Evolutionary conservation across 2,797 vertebrate genomes (phyloP).

Genomic region (Fringilla coelebs): DNA sequence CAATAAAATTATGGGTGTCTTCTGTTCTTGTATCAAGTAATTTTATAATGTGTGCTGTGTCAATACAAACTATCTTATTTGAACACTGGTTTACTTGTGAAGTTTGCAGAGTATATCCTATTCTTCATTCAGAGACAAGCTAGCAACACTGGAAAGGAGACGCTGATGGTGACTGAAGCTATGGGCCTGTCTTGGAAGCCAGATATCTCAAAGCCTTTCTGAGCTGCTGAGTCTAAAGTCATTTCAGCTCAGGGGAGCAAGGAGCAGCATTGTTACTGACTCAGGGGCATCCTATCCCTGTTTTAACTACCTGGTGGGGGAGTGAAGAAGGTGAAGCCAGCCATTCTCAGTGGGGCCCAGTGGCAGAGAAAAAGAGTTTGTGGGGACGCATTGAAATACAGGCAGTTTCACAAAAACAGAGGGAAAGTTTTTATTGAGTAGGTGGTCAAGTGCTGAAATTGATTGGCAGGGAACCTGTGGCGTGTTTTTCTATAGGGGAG

Average conservation of each 20-base stretch:
- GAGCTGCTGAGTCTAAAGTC: neutral
- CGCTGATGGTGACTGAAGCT: neutral
- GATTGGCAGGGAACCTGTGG: neutral
- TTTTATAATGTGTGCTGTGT: neutral
- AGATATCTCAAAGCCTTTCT: neutral
- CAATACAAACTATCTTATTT: neutral
- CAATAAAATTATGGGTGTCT: neutral
- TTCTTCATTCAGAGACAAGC: neutral
- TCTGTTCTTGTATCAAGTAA: neutral
- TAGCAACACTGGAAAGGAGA: neutral
- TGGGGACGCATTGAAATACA: neutral
- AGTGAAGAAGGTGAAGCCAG: neutral
- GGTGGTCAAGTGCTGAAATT: neutral
- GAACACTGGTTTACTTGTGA: neutral
- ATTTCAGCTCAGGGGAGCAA: neutral
- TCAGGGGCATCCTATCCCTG: rapidly evolving
- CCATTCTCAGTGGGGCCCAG: rapidly evolving
- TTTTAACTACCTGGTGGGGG: neutral
- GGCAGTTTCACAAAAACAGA: neutral
- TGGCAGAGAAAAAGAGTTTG: neutral
- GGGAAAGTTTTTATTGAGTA: neutral
- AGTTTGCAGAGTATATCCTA: neutral
- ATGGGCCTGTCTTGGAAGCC: neutral
- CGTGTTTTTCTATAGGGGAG: neutral
- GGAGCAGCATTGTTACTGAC: neutral